Evolutionary conservation across 2,888 invertebrate species (phyloP).

Genomic region (Epirrhoe tristata): DNA sequence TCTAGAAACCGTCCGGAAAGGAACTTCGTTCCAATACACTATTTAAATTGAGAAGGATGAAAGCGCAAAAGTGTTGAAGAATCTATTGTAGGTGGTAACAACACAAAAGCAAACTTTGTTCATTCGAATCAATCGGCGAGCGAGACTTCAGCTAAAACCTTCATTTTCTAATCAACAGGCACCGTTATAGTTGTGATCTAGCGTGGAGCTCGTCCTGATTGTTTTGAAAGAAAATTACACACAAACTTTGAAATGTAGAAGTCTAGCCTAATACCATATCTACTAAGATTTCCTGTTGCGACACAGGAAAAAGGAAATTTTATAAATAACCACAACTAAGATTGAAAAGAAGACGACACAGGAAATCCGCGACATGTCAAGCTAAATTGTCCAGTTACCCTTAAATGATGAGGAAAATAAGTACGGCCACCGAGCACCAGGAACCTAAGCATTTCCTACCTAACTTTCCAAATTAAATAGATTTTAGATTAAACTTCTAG

Average conservation of each 20-base stretch:
- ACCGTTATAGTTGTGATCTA: background rate
- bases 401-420: background rate
- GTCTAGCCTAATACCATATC: no score
- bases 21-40: no score
- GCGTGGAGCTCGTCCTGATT: no score
- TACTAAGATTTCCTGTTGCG: no score
- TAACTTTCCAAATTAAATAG: conserved; percentile 29
- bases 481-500: conserved; percentile 29
- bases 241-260: no score
- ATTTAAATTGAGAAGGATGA: background rate
- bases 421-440: background rate
- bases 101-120: conserved; percentile 25
- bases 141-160: conserved; percentile 11
- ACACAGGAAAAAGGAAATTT: no score
- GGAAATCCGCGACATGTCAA: no score
- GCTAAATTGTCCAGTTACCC: no score
- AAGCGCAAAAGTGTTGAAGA: background rate
- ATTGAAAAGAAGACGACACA: no score
- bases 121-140: conserved; percentile 27
- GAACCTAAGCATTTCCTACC: conserved; percentile 1
- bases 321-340: no score
- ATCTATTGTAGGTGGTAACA: conserved; percentile 22
- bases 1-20: no score
- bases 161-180: background rate
- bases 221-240: no score